These are phyloP conservation scores for Hirudo medicinalis DNA, from an alignment of 1,140 invertebrate species.

Conservation along the genomic window DNA sequence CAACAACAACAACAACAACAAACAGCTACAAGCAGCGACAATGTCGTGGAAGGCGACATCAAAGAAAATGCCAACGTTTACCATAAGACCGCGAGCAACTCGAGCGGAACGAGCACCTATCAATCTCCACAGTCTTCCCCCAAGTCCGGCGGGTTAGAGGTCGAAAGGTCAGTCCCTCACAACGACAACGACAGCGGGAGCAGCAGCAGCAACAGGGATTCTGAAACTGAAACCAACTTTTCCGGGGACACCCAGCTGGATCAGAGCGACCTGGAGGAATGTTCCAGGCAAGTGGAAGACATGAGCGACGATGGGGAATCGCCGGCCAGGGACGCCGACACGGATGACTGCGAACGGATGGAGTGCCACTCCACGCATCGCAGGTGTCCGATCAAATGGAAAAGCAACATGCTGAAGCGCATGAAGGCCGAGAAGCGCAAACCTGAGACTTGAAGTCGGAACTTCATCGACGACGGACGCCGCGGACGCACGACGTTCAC, in stretches of 20 bases:
- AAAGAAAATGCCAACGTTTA: neutral
- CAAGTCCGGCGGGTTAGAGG: neutral
- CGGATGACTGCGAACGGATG: neutral
- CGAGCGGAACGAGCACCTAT: neutral
- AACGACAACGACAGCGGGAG: neutral
- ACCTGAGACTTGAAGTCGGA: neutral
- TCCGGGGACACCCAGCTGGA: too few species aligned
- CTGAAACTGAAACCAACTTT: neutral
- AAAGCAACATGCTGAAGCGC: slow-evolving; percentile 1
- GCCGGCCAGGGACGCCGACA: neutral
- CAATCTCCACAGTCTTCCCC: neutral
- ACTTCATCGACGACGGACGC: too few species aligned
- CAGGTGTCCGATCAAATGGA: neutral
- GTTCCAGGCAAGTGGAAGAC: too few species aligned
- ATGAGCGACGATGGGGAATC: neutral
- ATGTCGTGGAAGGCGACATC: neutral
- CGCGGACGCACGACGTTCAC: too few species aligned
- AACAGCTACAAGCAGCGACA: neutral
- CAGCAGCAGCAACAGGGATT: slow-evolving; percentile 1
- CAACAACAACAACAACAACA: neutral
- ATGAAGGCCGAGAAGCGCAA: neutral
- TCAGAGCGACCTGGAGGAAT: too few species aligned
- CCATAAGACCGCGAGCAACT: neutral
- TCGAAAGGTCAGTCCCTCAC: neutral
- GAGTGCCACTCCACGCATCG: neutral